Percentiles rank a stretch among this genome's conserved stretches.
Conservation (phyloP, 2,888 invertebrate genomes). For the Agelastica alni region DNA sequence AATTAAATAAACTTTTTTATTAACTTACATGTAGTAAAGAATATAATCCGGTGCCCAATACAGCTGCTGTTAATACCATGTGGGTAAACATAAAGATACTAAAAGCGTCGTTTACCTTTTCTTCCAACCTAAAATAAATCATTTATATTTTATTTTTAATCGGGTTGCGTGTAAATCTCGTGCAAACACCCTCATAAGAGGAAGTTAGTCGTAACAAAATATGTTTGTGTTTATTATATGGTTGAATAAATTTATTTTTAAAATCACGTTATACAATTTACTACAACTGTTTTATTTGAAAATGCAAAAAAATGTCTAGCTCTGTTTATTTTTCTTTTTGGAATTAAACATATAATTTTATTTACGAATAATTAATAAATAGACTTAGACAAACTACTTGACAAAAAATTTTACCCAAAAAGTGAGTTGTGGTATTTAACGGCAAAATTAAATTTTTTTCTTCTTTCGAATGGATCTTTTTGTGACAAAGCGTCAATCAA, state of each 20-base stretch:
- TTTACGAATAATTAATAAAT: too few relatives aligned
- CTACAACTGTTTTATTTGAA: too few relatives aligned
- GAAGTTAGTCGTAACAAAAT: too few relatives aligned
- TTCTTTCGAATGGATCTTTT: constrained; percentile 10
- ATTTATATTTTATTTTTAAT: constrained; percentile 7
- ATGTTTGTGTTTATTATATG: too few relatives aligned
- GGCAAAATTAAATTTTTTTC: constrained; percentile 17
- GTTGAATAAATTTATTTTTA: too few relatives aligned
- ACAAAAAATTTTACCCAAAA: constrained; percentile 17
- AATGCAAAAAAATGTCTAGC: not conserved
- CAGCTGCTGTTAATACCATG: constrained; percentile 21
- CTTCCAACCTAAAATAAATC: constrained; percentile 25
- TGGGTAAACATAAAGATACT: constrained; percentile 22
- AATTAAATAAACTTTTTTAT: too few relatives aligned
- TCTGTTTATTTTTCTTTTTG: too few relatives aligned
- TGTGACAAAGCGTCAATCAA: constrained; percentile 14
- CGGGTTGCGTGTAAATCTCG: too few relatives aligned
- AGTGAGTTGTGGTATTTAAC: constrained; percentile 24
- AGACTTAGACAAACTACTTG: not conserved
- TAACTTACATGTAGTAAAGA: constrained; percentile 24
- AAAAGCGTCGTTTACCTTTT: constrained; percentile 22
- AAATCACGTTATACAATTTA: too few relatives aligned
- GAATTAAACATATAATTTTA: too few relatives aligned
- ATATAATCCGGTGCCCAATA: constrained; percentile 23
- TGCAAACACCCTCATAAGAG: too few relatives aligned